phyloP scores from a whole-genome alignment of 2,888 invertebrate species.

The Parnassius smintheus region DNA sequence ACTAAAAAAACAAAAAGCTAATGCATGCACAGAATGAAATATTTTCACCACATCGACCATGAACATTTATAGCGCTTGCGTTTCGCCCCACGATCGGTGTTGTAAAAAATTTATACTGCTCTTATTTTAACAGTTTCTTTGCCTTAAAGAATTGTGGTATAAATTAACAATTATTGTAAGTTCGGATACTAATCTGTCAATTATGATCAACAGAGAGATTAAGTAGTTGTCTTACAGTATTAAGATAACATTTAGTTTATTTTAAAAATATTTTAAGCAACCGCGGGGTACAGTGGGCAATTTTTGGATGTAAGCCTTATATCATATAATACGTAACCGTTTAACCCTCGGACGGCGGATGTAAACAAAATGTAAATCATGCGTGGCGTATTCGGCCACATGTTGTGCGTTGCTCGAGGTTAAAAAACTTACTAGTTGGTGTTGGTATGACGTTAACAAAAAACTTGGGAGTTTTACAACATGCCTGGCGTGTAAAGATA shows the following conservation, averaged over 20 bases:
- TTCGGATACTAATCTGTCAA: too few relatives aligned
- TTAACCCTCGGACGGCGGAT: constrained; percentile 65
- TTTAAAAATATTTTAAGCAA: constrained; percentile 19
- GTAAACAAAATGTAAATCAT: constrained; percentile 69
- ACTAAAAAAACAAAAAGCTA: constrained; percentile 21
- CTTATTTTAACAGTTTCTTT: not conserved
- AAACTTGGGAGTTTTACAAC: constrained; percentile 52
- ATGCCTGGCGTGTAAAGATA: constrained; percentile 49
- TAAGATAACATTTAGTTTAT: not conserved
- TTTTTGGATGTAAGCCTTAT: constrained; percentile 43
- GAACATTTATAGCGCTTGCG: constrained; percentile 28
- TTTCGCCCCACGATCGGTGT: constrained; percentile 16
- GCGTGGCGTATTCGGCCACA: constrained; percentile 49
- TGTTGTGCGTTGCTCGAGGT: constrained; percentile 60
- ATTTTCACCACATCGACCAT: constrained; percentile 25
- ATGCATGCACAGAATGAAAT: constrained; percentile 25
- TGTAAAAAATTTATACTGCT: constrained; percentile 23
- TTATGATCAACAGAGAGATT: too few relatives aligned
- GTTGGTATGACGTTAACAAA: constrained; percentile 43
- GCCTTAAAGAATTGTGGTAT: too few relatives aligned
- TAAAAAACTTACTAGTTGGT: constrained; percentile 52
- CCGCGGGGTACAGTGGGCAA: constrained; percentile 29
- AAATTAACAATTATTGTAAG: too few relatives aligned
- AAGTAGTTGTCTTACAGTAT: too few relatives aligned
- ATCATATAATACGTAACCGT: constrained; percentile 44